These are phyloP conservation scores for Stegodyphus dumicola DNA, from an alignment of 1,140 invertebrate species.

Conservation along the genomic window DNA sequence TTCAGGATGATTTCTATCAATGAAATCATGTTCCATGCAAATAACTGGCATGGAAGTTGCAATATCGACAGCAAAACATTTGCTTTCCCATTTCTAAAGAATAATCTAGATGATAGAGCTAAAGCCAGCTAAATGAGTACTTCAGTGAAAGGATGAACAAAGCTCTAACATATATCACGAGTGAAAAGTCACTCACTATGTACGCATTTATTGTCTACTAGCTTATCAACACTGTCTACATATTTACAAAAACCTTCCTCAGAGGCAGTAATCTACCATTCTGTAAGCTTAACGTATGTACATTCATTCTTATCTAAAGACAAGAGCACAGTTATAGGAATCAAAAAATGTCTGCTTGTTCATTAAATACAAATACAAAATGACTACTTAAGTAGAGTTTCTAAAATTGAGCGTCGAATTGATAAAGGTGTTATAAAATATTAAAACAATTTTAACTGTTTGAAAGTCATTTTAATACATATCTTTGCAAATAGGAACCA, in stretches of 20 bases:
- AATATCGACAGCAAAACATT: conserved; percentile 39
- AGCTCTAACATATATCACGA: not conserved
- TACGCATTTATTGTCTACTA: not conserved
- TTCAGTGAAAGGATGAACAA: not conserved
- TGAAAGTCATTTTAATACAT: too few species aligned
- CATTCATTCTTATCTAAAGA: too few species aligned
- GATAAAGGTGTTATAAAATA: too few species aligned
- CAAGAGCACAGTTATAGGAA: too few species aligned
- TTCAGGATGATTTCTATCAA: conserved; percentile 52
- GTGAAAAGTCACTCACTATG: not conserved
- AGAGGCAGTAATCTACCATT: too few species aligned
- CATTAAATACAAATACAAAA: too few species aligned
- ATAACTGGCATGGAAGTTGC: conserved; percentile 17
- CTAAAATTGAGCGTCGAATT: too few species aligned
- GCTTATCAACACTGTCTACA: not conserved
- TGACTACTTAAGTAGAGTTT: too few species aligned
- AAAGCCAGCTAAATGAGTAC: not conserved
- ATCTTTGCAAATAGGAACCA: too few species aligned
- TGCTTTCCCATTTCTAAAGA: not conserved
- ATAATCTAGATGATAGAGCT: conserved; percentile 18
- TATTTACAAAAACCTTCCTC: conserved; percentile 2
- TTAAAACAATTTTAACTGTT: too few species aligned
- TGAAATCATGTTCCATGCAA: conserved; percentile 23
- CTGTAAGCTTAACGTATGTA: too few species aligned
- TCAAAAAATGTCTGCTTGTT: too few species aligned